Base-by-base conservation (phyloP, 2,888 invertebrate genomes). In the Stenodema calcarata region DNA sequence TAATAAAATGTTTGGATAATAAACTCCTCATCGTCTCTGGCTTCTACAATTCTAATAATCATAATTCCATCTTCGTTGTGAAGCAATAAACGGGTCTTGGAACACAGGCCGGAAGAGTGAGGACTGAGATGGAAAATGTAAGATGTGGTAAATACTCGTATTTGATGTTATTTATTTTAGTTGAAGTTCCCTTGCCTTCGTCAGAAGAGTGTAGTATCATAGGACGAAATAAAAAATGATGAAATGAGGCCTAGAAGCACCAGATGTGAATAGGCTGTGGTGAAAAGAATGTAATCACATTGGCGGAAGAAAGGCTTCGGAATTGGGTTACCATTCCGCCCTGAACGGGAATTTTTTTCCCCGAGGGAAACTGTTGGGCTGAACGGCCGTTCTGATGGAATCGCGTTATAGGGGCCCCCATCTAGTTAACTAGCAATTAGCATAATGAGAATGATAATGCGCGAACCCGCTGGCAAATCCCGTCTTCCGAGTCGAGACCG, bases 351-450 rank as follows among this genome's bases (percentile, higher is more conserved):
- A n/a, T n/a, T 78, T 78, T 41, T 42, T 42, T 18, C 78, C 78
- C 78, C 42, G 78, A 42, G 42, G 78, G 78, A 41, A 42, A 30
- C 28, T 35, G 28, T 27, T 35, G 70, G 70, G 70, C 70, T 23
- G 35, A 78, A 78, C 78, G 78, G 78, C 30, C 70, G 6, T 9
- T n/a, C 78, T 42, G 78, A 78, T 78, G 78, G 44, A 78, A 78
- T 78, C 78, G 78, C 44, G 78, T 78, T 78, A 78, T 18, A 44
- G 16, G 42, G 23, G 44, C 28, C 35, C 41, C 42, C 78, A 41
- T 78, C 78, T 78, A 41, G 78, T 78, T 78, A 78, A 78, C 78
- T 41, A 14, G 78, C 42, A 78, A 78, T 78, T 78, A 42, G 12
- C 78, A 78, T 78, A 78, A 78, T 78, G 78, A 78, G 44, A 78